These are phyloP conservation scores for Hypena proboscidalis DNA, from an alignment of 2,888 invertebrate genomes.

Conservation along the genomic window DNA sequence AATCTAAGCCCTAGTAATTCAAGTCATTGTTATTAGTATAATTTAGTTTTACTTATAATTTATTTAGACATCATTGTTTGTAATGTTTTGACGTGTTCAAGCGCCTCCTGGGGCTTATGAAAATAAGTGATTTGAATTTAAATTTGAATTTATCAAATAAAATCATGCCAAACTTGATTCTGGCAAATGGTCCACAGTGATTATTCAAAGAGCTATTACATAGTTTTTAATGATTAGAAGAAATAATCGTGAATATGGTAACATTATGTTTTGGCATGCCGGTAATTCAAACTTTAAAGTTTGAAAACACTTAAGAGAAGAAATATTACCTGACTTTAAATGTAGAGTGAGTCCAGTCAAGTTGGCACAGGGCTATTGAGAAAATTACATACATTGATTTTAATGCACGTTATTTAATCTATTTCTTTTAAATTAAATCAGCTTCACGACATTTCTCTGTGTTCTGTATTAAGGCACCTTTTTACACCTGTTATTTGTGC, in stretches of 20 bases:
- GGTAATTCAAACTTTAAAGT: conserved; percentile 39
- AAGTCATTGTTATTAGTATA: too few species aligned
- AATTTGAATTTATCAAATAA: too few species aligned
- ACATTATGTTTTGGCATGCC: conserved; percentile 61
- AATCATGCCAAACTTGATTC: too few species aligned
- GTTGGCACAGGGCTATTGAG: conserved; percentile 36
- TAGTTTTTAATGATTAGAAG: conserved; percentile 2
- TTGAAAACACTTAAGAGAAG: conserved; percentile 34
- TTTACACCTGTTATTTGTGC: neutral
- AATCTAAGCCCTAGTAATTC: too few species aligned
- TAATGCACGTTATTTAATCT: too few species aligned
- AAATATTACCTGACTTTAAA: conserved; percentile 21
- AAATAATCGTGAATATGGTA: conserved; percentile 43
- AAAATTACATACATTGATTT: conserved; percentile 32
- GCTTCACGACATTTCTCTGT: conserved; percentile 11
- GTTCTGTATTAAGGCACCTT: conserved; percentile 1
- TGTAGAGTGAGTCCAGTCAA: conserved; percentile 25
- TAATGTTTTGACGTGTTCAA: too few species aligned
- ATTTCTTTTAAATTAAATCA: conserved; percentile 15
- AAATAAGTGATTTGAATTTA: too few species aligned
- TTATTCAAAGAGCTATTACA: neutral
- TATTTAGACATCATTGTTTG: too few species aligned
- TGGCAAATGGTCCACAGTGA: too few species aligned
- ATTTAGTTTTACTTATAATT: too few species aligned
- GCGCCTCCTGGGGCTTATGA: too few species aligned